These are phyloP conservation scores for Acrobasis repandana DNA, from an alignment of 2,888 invertebrate genomes.

Conservation along the genomic window DNA sequence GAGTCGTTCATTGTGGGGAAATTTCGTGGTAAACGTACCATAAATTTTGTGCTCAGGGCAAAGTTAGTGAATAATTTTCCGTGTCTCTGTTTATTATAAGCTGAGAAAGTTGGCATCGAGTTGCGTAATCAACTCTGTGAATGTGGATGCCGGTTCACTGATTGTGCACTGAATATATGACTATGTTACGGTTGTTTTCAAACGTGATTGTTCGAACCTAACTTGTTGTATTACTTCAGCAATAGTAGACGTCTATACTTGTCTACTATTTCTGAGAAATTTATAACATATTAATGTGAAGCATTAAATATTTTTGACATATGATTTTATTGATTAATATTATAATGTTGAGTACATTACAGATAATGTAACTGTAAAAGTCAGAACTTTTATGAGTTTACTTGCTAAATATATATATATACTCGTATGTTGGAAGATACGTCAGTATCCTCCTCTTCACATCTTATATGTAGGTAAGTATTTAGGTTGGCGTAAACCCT, in stretches of 20 bases:
- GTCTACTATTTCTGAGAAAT: not conserved
- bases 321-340: not conserved
- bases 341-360: not conserved
- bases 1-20: conserved; percentile 77
- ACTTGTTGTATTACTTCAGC: conserved; percentile 6
- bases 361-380: too few relatives aligned
- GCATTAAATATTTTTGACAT: not conserved
- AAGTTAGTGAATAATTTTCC: conserved; percentile 80
- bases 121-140: conserved; percentile 68
- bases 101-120: conserved; percentile 67
- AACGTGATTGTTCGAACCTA: conserved; percentile 15
- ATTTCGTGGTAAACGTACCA: conserved; percentile 77
- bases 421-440: too few relatives aligned
- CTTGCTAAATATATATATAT: too few relatives aligned
- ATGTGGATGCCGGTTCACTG: conserved; percentile 58
- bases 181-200: conserved; percentile 17
- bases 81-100: conserved; percentile 80
- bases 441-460: too few relatives aligned
- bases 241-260: too few relatives aligned
- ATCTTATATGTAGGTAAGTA: too few relatives aligned
- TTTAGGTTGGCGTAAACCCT: too few relatives aligned
- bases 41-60: conserved; percentile 74
- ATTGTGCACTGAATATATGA: conserved; percentile 41
- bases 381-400: not conserved
- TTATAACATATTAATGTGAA: not conserved